Evolutionary conservation across 2,113 vertebrate species (phyloP), one percentile per base, ranked within the genome.

Genomic region (Etheostoma spectabile): DNA sequence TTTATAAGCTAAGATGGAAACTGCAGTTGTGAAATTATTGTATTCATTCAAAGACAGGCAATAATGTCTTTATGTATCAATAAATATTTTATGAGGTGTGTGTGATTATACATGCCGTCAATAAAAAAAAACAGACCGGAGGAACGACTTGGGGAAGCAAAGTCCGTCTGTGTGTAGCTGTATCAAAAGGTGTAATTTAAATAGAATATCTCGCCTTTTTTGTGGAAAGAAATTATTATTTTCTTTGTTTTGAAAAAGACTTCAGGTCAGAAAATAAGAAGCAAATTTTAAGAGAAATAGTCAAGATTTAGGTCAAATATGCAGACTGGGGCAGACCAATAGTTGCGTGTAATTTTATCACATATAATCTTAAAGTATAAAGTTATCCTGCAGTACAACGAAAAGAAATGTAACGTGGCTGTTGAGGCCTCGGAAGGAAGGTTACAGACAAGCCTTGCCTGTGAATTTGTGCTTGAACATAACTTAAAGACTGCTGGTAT

Each of bases 51-150:
- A 96, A 97, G 95, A 95, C 95, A 94, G 92, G 96, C 93, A 96
- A 96, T 97, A 96, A 97, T 97, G 95, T 95, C 96, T 98, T 98
- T 97, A 97, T 97, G 96, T 95, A 96, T 97, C 97, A 97, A 98
- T 99, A 98, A 98, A 98, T 96, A 75, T 96, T 98, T 99, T 99
- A 99, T 97, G 97, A 97, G 97, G 97, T 97, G 97, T 95, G 96
- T 97, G 97, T 99, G 97, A 98, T 97, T 98, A 86, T 97, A 97
- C 97, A 95, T 94, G 95, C 94, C 95, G 94, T 97, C 97, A 97
- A 96, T 98, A 98, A 98, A 91, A 97, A 38, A 66, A 27, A n/a
- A n/a, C n/a, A n/a, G 52, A 46, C 53, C 8, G 1, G n/a, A 97
- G 96, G 74, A 97, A 90, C 94, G 94, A 95, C 95, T 92, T 91